Evolutionary conservation across 2,888 invertebrate genomes (phyloP).

Genomic region (Conus canariensis): DNA sequence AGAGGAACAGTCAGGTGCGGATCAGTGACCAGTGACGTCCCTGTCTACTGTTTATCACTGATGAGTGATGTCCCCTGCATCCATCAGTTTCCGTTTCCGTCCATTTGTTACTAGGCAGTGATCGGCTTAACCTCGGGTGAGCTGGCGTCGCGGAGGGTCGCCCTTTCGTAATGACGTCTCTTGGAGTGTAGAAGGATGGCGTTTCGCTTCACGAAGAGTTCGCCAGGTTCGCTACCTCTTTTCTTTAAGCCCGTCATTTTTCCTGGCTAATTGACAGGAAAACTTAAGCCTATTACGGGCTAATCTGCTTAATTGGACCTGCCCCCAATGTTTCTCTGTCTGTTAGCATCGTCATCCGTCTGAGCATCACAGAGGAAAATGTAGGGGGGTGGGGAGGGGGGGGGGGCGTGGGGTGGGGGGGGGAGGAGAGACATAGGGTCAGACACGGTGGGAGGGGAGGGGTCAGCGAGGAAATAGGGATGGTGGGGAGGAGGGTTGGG

Average conservation of each 20-base stretch:
- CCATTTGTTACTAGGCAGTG: neutral
- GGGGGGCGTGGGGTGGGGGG: neutral
- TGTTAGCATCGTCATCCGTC: neutral
- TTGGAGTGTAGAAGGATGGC: no score
- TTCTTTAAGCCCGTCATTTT: neutral
- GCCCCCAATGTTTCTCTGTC: neutral
- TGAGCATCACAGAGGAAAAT: neutral
- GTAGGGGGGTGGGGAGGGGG: neutral
- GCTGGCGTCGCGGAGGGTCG: neutral
- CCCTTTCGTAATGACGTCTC: neutral
- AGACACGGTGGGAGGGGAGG: no score
- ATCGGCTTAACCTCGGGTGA: constrained; percentile 8
- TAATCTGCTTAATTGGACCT: constrained; percentile 18
- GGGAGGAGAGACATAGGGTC: neutral
- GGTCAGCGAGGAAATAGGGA: no score
- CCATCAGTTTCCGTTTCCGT: neutral
- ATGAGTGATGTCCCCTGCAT: no score
- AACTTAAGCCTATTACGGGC: constrained; percentile 27
- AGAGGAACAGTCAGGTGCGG: no score
- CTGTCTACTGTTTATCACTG: no score
- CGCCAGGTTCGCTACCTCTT: no score
- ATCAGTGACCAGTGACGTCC: no score
- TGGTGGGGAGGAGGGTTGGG: no score
- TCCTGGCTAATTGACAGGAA: constrained; percentile 30
- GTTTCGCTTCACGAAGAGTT: no score